These are phyloP conservation scores for Rhagoletis pomonella DNA, from an alignment of 1,140 invertebrate species.

Conservation along the genomic window DNA sequence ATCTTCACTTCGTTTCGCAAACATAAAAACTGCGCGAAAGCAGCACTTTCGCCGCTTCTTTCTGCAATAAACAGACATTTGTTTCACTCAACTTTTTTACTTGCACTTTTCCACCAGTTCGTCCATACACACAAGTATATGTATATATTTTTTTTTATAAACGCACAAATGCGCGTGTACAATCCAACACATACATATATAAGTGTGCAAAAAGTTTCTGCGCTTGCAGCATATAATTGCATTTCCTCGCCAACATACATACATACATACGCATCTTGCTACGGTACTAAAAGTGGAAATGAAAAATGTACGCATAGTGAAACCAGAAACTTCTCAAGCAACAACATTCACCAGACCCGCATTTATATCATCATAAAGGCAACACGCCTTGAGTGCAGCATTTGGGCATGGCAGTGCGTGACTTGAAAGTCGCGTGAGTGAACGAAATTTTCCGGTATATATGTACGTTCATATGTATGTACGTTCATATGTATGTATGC, in stretches of 20 bases:
- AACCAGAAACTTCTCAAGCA: background rate
- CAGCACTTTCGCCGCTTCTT: background rate
- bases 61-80: conserved; percentile 32
- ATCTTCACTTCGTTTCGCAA: background rate
- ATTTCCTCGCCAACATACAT: background rate
- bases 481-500: background rate
- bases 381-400: background rate
- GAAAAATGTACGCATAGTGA: background rate
- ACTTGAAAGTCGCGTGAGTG: background rate
- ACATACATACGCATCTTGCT: background rate
- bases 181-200: background rate
- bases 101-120: no score
- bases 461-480: background rate
- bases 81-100: conserved; percentile 3
- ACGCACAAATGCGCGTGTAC: background rate
- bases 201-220: conserved; percentile 9
- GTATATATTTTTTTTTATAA: no score
- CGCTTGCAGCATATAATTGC: conserved; percentile 26
- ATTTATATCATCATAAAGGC: background rate
- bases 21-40: background rate
- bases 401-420: background rate
- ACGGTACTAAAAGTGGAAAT: background rate
- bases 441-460: background rate
- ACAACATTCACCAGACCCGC: background rate
- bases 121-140: background rate